Base-by-base conservation (phyloP, 2,888 invertebrate species). In the Papilio elwesi region DNA sequence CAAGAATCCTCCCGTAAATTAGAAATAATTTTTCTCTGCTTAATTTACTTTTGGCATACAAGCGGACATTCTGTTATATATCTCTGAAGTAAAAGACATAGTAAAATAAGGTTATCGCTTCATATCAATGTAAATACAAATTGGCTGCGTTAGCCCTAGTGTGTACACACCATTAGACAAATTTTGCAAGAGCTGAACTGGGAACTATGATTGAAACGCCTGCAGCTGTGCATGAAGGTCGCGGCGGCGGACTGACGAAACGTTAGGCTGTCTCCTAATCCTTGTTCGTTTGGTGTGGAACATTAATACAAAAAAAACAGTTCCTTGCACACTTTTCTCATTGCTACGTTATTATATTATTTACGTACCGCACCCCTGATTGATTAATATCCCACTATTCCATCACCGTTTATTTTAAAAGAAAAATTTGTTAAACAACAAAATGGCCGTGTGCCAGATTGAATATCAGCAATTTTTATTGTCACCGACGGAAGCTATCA, bases 401-500 rank as follows among this genome's bases (percentile, higher is more conserved):
- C 9, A 36, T 38, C 59, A 13, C 59, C 7, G n/a, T 59, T 38
- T 4, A 59, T 38, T 38, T 59, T n/a, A 8, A 12, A 9, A 3
- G 43, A n/a, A 59, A 59, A 10, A 59, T 59, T 59, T 5, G 38
- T 9, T 59, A 59, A 51, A 13, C 13, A 12, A 26, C 13, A 57
- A 59, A 59, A 38, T 59, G 59, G 4, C 52, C 26, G 38, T 7
- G 36, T 15, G 51, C n/a, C 43, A 52, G 52, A 43, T 66, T 53
- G 52, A 10, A 53, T 38, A 12, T n/a, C 43, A 38, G 53, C 36
- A 52, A 15, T 15, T 52, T 66, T 66, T 66, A 52, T 66, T 52
- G 38, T 59, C n/a, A 66, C 8, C 38, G 43, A 52, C 52, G 66
- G 66, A 66, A 66, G 66, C 43, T 52, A 52, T 53, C 66, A 66